Evolutionary conservation across 37 sponge, comb jelly and placozoan genomes (phyloP), one percentile per base, ranked within the genome.

Genomic region (Aplysina aerophoba): DNA sequence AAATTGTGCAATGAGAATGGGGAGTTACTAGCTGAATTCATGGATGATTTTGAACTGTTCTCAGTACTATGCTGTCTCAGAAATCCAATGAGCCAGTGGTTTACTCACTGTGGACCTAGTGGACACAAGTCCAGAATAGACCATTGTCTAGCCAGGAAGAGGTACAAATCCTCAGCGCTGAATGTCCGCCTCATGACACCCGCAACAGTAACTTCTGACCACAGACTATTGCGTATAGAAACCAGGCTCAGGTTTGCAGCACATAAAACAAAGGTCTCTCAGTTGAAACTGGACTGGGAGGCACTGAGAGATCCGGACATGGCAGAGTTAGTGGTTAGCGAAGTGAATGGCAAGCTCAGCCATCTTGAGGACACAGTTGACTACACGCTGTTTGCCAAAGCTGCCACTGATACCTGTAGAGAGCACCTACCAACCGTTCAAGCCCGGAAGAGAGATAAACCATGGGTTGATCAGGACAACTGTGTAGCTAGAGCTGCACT

Each of bases 81-180:
- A 62, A 62, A 62, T 4, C 64, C 64, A 62, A 62, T 4, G 64
- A 62, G 64, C 64, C 64, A 62, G 28, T 44, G 64, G 64, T 62
- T 62, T 27, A 62, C 64, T 6, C 64, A 62, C 28, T 28, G 64
- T 62, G 64, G 24, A 62, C 64, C 64, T 28, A 62, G 64, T 62
- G 64, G 64, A 62, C 64, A 62, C 64, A 62, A 62, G 64, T 62
- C 64, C 24, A 62, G 64, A 62, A 62, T 62, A 28, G 64, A 27
- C 64, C 64, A 62, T 27, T 62, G 64, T 62, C 64, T 62, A 62
- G 64, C 25, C 64, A 62, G 12, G 64, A 62, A 62, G 64, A 62
- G 11, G 64, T 62, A 62, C 64, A 62, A 62, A 62, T 62, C 64
- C 64, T 62, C 64, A 27, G 64, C 64, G 4, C 64, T 62, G 28